Evolutionary conservation across 2,888 invertebrate species (phyloP).

Genomic region (Stenurella melanura): DNA sequence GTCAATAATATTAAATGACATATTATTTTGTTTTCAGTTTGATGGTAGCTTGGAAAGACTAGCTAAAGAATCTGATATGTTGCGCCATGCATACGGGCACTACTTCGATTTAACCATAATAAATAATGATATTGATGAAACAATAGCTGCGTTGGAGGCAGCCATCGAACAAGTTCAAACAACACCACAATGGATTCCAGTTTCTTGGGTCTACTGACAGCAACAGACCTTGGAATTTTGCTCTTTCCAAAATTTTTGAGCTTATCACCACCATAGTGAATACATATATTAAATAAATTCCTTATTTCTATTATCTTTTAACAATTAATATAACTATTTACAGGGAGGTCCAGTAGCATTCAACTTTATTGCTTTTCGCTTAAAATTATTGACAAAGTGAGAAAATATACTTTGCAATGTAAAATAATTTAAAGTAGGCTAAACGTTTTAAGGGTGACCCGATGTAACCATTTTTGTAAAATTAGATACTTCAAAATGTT

Average conservation of each 20-base stretch:
- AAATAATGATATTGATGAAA: slow-evolving; percentile 99
- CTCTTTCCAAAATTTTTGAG: slow-evolving; percentile 66
- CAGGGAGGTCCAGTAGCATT: slow-evolving; percentile 8
- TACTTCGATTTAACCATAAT: slow-evolving; percentile 98
- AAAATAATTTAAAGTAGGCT: neutral
- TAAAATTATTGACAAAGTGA: neutral
- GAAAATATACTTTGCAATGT: slow-evolving; percentile 19
- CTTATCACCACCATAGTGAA: slow-evolving; percentile 18
- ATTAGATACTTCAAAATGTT: neutral
- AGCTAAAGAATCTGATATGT: slow-evolving; percentile 96
- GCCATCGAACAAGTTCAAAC: slow-evolving; percentile 93
- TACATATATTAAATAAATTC: slow-evolving; percentile 5
- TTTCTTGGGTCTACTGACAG: slow-evolving; percentile 97
- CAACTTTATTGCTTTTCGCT: slow-evolving; percentile 5
- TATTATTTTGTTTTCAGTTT: slow-evolving; percentile 80
- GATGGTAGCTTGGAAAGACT: slow-evolving; percentile 98
- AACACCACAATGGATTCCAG: slow-evolving; percentile 97
- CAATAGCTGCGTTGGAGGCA: slow-evolving; percentile 92
- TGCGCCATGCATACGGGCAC: slow-evolving; percentile 98
- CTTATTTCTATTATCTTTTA: neutral
- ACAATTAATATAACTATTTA: slow-evolving; percentile 17
- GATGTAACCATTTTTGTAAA: neutral
- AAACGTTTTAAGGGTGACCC: neutral
- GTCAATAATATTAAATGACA: neutral
- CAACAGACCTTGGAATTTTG: slow-evolving; percentile 71